phyloP scores from a whole-genome alignment of 2,113 vertebrate species.

The Neogale vison region DNA sequence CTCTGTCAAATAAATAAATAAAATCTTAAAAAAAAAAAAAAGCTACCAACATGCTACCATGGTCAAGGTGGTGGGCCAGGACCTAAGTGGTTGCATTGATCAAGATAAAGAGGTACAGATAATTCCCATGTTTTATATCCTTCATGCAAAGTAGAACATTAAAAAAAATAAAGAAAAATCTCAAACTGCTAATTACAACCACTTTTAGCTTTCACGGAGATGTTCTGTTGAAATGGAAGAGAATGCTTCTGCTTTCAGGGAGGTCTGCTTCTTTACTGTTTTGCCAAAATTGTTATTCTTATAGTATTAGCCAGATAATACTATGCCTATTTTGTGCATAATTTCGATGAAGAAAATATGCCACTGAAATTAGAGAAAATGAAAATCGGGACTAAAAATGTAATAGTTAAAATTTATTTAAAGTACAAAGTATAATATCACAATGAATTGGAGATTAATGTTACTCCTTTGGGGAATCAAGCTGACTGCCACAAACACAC shows the following conservation, averaged over 20 bases:
- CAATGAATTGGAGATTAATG: neutral
- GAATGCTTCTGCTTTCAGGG: neutral
- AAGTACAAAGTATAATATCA: neutral
- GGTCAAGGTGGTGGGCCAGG: neutral
- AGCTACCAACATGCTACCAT: neutral
- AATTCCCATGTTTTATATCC: neutral
- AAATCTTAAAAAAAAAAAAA: neutral
- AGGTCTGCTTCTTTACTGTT: neutral
- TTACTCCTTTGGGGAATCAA: neutral
- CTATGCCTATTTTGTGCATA: neutral
- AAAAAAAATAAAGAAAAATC: neutral
- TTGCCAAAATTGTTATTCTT: neutral
- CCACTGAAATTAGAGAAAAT: neutral
- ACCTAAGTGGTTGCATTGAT: neutral
- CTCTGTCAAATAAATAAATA: too few species aligned
- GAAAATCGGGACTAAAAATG: neutral
- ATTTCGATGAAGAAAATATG: neutral
- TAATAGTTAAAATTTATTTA: neutral
- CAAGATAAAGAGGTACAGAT: neutral
- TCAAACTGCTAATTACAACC: neutral
- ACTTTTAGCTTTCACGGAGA: neutral
- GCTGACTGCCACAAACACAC: neutral
- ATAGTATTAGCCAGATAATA: neutral
- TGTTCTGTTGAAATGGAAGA: neutral
- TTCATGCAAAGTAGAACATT: neutral